A percentile compares a stretch with the other conserved stretches of the same genome.
phyloP scores from a whole-genome alignment of 2,113 vertebrate genomes.

The Oncorhynchus masou region DNA sequence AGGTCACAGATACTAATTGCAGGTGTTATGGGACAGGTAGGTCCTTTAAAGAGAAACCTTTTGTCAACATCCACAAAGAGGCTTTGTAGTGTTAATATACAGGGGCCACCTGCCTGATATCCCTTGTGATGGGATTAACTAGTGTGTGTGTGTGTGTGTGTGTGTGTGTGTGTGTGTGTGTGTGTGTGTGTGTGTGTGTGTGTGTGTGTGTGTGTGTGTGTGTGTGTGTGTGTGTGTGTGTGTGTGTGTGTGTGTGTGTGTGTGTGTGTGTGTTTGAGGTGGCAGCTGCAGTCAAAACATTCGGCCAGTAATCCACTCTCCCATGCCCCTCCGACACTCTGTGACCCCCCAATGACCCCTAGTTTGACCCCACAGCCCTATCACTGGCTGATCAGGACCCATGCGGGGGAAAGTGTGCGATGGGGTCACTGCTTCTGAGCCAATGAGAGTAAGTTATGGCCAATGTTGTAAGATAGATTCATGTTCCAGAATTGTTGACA shows the following conservation, averaged over 20 bases:
- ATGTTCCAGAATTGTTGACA: background rate
- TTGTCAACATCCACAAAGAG: conserved; percentile 45
- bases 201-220: background rate
- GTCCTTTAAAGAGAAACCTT: conserved; percentile 28
- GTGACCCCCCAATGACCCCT: background rate
- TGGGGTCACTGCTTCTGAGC: no score
- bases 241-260: no score
- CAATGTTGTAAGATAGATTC: no score
- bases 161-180: background rate
- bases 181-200: background rate
- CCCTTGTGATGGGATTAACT: conserved; percentile 3
- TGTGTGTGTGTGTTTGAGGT: background rate
- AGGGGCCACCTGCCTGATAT: background rate
- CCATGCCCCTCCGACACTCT: background rate
- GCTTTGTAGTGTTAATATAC: conserved; percentile 30
- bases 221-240: no score
- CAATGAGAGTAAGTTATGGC: no score
- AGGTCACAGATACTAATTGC: conserved; percentile 61
- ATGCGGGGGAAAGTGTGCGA: no score
- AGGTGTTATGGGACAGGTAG: conserved; percentile 58
- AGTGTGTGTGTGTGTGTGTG: background rate
- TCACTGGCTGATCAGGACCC: background rate
- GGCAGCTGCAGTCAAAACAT: conserved; percentile 43
- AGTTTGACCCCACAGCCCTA: background rate
- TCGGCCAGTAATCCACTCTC: background rate